Percentiles rank a stretch among this genome's conserved stretches.
These are phyloP conservation scores for Aphodius sticticus DNA, from an alignment of 2,888 invertebrate species.

Conservation along the genomic window DNA sequence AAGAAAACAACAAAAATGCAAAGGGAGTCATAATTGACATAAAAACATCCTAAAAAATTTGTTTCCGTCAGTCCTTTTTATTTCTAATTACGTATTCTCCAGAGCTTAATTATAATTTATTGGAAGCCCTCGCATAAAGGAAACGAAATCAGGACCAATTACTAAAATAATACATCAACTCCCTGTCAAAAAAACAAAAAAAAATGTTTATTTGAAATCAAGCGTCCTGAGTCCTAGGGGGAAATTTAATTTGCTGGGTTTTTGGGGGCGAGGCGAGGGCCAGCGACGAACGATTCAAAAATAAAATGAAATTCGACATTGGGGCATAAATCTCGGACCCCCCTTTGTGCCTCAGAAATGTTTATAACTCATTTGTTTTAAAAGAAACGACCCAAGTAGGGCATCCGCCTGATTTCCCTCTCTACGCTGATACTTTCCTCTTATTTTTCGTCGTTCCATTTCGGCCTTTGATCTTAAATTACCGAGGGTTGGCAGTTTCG, in stretches of 20 bases:
- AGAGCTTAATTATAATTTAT: neutral
- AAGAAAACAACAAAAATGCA: too few species aligned
- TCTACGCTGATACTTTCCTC: neutral
- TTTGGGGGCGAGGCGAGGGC: neutral
- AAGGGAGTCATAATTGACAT: too few species aligned
- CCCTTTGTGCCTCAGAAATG: neutral
- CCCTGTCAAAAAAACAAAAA: neutral
- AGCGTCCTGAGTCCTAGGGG: neutral
- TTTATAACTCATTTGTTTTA: neutral
- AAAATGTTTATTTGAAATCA: neutral
- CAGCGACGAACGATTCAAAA: neutral
- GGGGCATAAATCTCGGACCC: neutral
- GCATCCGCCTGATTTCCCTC: neutral
- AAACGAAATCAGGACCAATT: neutral
- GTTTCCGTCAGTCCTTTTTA: too few species aligned
- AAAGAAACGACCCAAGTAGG: neutral
- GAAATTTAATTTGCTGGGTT: neutral
- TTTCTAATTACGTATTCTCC: too few species aligned
- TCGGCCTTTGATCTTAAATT: neutral
- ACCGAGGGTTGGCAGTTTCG: neutral
- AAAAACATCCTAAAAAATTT: too few species aligned
- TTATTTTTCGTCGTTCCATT: neutral
- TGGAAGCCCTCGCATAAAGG: neutral
- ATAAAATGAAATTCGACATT: neutral
- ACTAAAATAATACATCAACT: neutral